Base-by-base conservation (phyloP, 1,140 invertebrate species). In the Platyura marginata region DNA sequence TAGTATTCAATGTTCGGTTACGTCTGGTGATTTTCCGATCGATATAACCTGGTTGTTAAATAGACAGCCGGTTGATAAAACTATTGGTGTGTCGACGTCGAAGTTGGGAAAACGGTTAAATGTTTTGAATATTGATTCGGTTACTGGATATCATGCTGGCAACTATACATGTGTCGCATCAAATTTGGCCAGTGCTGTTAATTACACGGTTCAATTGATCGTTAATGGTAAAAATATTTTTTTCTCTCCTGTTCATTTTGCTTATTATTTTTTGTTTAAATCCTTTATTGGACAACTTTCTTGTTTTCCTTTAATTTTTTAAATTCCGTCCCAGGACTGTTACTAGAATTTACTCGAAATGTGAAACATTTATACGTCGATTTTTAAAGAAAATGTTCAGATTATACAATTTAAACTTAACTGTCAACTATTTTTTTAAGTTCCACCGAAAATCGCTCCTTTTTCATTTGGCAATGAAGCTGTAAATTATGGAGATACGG, bases 1-100 rank as follows among this genome's bases (percentile, higher is more conserved):
- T 20, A 74, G 79, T 44, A 68, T 77, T 34, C 73, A 72, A 50
- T 84, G 81, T 60, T 67, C 73, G 33, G 75, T 81, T 21, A 71
- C 73, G 20, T 79, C 80, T 58, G 83, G 82, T 23, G 81, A 83
- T 56, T 58, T 77, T 45, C 79, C 79, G 16, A 59, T 82, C 44
- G 73, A 71, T 37, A 78, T 84, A 48, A 66, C 63, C 18, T 87
- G 81, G 81, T 74, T 69, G 35, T 74, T 82, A 51, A 77, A 56
- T 43, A 42, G 77, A 54, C 65, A 54, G 46, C 48, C 49, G 16
- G 37, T 56, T 39, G 8, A 49, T 33, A 48, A 51, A 22, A 47
- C 50, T 46, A 52, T 63, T 44, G 49, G 52, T 13, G 53, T 56
- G 42, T 48, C 52, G 22, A 53, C 51, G 0, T 51, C 51, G 40